Conservation (phyloP, 1,140 invertebrate species). For the Steinernema khuongi region DNA sequence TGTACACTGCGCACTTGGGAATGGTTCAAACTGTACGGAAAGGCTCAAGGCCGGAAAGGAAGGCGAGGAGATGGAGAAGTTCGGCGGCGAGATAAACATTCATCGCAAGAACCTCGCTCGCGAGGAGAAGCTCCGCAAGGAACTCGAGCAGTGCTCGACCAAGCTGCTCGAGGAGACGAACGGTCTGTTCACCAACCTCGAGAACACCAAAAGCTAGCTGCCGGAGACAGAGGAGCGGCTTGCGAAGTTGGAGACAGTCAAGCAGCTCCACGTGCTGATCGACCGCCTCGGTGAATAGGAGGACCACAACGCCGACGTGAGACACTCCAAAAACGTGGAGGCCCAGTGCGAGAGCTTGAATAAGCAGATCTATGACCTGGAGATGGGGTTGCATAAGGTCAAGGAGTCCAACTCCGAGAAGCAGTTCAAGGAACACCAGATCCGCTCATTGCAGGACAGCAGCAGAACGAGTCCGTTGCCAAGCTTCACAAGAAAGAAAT, state of each 20-base stretch:
- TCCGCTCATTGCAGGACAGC: conserved; percentile 97
- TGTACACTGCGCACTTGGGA: conserved; percentile 95
- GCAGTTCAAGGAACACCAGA: conserved; percentile 86
- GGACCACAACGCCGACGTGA: conserved; percentile 53
- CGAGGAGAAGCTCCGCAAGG: conserved; percentile 94
- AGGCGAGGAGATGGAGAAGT: conserved; percentile 95
- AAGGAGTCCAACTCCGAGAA: conserved; percentile 84
- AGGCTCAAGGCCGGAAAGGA: conserved; percentile 82
- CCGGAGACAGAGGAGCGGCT: conserved; percentile 84
- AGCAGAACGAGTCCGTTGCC: too few relatives aligned
- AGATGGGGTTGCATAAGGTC: conserved; percentile 59
- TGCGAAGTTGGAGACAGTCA: conserved; percentile 80
- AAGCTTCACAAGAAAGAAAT: conserved; percentile 80
- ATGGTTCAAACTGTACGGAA: conserved; percentile 69
- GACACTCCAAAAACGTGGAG: conserved; percentile 54
- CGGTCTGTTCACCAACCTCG: conserved; percentile 75
- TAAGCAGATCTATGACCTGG: conserved; percentile 59
- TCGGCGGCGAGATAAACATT: conserved; percentile 82
- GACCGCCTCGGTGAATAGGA: conserved; percentile 55
- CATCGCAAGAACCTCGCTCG: conserved; percentile 92
- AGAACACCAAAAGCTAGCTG: conserved; percentile 81
- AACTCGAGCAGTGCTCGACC: conserved; percentile 94
- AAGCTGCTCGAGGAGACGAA: conserved; percentile 84
- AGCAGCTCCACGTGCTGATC: conserved; percentile 52
- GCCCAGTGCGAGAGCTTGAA: conserved; percentile 52